Evolutionary conservation across 1,140 invertebrate genomes (phyloP), one percentile per base, ranked within the genome.

Genomic region (Hyphantria cunea): DNA sequence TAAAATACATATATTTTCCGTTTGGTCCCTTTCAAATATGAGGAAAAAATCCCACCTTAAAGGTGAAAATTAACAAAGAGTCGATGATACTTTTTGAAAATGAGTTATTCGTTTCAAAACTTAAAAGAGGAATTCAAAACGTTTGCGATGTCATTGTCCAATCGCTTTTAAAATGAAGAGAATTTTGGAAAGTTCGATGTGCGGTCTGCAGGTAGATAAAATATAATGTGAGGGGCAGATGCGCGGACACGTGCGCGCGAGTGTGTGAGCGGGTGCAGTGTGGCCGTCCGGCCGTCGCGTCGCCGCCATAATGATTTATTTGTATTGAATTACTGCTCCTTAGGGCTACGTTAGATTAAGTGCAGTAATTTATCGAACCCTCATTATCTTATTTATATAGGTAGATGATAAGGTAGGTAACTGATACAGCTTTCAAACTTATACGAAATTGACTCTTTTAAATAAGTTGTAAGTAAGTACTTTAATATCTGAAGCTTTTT

Each of bases 141-240:
- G n/a, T n/a, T n/a, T n/a, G n/a, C n/a, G n/a, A n/a, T n/a, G n/a
- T n/a, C n/a, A n/a, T n/a, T n/a, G n/a, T n/a, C n/a, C n/a, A n/a
- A n/a, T 34, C 31, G 13, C 5, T 17, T 32, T 8, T 13, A 25
- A 13, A 45, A 32, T 55, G 31, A 55, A 44, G 12, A 12, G 25
- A 44, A 33, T 55, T 13, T 13, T 39, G 12, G n/a, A 49, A 45
- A 33, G 44, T 45, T 58, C 37, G 41, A 8, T 25, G 45, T n/a
- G 15, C 8, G 33, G 32, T 45, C 31, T 45, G 37, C 68, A 76
- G 70, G 71, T 74, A 73, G 52, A 48, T 48, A 66, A 69, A 78
- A 78, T 70, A 74, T 41, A 44, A 56, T 14, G 55, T 49, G 39
- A 32, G 14, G 39, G 45, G 66, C 80, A 83, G 78, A 81, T 83